Conservation (phyloP, 1,140 invertebrate genomes). For the Idris sp. region DNA sequence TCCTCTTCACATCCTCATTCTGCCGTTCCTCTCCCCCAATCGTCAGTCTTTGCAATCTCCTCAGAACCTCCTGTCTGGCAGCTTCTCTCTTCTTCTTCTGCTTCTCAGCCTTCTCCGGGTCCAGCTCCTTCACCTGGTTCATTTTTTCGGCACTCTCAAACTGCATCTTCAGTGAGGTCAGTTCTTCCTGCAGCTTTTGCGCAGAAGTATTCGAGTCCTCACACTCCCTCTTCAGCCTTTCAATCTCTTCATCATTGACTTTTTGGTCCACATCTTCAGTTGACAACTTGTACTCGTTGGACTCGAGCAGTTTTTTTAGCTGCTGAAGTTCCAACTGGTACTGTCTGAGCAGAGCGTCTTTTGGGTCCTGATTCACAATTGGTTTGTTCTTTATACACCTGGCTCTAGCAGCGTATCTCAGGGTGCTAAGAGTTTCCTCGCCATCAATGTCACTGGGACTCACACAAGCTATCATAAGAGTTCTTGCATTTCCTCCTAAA, state of each 20-base stretch:
- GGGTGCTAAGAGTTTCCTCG: slow-evolving; percentile 93
- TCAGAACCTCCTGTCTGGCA: slow-evolving; percentile 73
- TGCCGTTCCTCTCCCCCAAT: slow-evolving; percentile 74
- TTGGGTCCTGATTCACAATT: slow-evolving; percentile 94
- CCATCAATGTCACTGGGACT: slow-evolving; percentile 93
- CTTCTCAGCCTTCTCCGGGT: slow-evolving; percentile 67
- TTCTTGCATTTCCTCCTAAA: slow-evolving; percentile 96
- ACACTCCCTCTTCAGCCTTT: slow-evolving; percentile 69
- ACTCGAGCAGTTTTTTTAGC: slow-evolving; percentile 84
- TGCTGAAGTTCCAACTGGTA: slow-evolving; percentile 92
- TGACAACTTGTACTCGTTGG: slow-evolving; percentile 48
- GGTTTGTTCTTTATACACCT: slow-evolving; percentile 97
- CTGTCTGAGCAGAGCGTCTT: slow-evolving; percentile 91
- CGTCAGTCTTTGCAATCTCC: slow-evolving; percentile 71
- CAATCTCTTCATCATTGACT: slow-evolving; percentile 64
- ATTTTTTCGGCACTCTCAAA: slow-evolving; percentile 62
- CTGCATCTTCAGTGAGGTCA: slow-evolving; percentile 65
- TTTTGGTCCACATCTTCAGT: slow-evolving; percentile 23
- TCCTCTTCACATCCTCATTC: slow-evolving; percentile 67
- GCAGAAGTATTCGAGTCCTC: slow-evolving; percentile 71
- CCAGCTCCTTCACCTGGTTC: slow-evolving; percentile 23
- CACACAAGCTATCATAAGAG: slow-evolving; percentile 95
- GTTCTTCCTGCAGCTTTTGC: slow-evolving; percentile 70
- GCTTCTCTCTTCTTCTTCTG: slow-evolving; percentile 70
- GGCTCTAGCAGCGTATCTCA: slow-evolving; percentile 92